Percentiles rank a stretch among this genome's conserved stretches.
Evolutionary conservation across 92 coral and sea anemone genomes (phyloP).

Genomic region (Muricea muricata): DNA sequence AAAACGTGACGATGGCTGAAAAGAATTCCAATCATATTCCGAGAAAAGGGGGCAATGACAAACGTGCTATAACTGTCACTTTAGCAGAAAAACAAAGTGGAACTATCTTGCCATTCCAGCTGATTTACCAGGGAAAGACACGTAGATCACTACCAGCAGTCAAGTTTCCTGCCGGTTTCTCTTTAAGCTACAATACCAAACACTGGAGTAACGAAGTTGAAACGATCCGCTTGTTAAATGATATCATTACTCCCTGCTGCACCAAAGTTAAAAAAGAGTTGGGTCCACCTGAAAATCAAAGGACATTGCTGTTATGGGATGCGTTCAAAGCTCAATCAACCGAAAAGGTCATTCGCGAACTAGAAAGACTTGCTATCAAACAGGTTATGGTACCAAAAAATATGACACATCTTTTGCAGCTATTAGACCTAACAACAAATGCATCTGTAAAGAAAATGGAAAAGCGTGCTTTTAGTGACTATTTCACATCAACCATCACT

Average conservation of each 20-base stretch:
- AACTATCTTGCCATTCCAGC: slow-evolving; percentile 25
- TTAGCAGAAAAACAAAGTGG: slow-evolving; percentile 59
- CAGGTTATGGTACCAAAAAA: slow-evolving; percentile 27
- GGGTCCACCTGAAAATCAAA: slow-evolving; percentile 64
- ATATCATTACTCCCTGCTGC: slow-evolving; percentile 57
- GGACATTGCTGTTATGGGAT: slow-evolving; percentile 61
- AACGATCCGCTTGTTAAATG: slow-evolving; percentile 57
- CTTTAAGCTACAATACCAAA: slow-evolving; percentile 61
- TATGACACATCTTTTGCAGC: slow-evolving; percentile 56
- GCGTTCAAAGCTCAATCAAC: slow-evolving; percentile 70
- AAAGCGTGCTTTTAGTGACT: slow-evolving; percentile 58
- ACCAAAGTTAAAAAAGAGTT: slow-evolving; percentile 58
- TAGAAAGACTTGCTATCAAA: slow-evolving; percentile 52
- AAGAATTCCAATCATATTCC: slow-evolving; percentile 48
- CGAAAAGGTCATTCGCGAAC: slow-evolving; percentile 61
- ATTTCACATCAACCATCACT: slow-evolving; percentile 57
- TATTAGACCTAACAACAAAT: slow-evolving; percentile 48
- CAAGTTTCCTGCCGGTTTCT: slow-evolving; percentile 62
- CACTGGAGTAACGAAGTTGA: slow-evolving; percentile 69
- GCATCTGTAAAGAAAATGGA: slow-evolving; percentile 51
- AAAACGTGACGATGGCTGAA: slow-evolving; percentile 44
- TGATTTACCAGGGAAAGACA: slow-evolving; percentile 47
- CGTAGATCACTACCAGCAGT: slow-evolving; percentile 56
- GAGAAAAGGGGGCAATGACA: slow-evolving; percentile 53
- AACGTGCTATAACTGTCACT: slow-evolving; percentile 66